Base-by-base conservation (phyloP, 2,797 vertebrate genomes). In the Oryzias sinensis region DNA sequence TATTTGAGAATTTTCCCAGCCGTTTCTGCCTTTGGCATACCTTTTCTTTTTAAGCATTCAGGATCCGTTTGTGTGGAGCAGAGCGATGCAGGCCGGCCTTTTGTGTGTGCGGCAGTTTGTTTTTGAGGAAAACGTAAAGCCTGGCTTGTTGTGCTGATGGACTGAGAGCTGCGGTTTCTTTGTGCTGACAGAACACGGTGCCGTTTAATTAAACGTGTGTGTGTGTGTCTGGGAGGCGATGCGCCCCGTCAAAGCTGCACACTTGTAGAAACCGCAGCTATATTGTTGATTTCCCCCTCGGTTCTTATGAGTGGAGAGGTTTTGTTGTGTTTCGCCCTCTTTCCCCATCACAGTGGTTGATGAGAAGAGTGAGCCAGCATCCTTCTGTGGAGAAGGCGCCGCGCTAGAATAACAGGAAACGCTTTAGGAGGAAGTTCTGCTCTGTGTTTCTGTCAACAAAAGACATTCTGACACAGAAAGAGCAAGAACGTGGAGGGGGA, bases 151-250 rank as follows among this genome's bases (percentile, higher is more conserved):
- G 57, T 43, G 59, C 25, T 17, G 65, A 41, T 44, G 43, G 54
- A 56, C 68, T 62, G 61, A 77, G 68, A 65, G 70, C 66, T 47
- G 57, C 67, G 6, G 29, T 59, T 67, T 16, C 56, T 75, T 70
- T 69, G 58, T 50, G 56, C 66, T 83, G 70, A 81, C 76, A 72
- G 74, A 77, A 81, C 70, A 54, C 54, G 55, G 82, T 72, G 65
- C 73, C 40, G 59, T 78, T 85, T 82, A 86, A 89, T 89, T 82
- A 83, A 76, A 61, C 64, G 74, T 67, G 42, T 61, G 52, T 18
- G 52, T 18, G 18, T 46, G 53, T 43, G 48, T 5, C 49, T 17
- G 43, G 53, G 49, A 67, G 68, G 54, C 67, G 13, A 65, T 75
- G 54, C 60, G 77, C 69, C 49, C 69, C 57, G 74, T 81, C 85